Conservation (phyloP, 2,113 vertebrate species). For the Xiphophorus hellerii region DNA sequence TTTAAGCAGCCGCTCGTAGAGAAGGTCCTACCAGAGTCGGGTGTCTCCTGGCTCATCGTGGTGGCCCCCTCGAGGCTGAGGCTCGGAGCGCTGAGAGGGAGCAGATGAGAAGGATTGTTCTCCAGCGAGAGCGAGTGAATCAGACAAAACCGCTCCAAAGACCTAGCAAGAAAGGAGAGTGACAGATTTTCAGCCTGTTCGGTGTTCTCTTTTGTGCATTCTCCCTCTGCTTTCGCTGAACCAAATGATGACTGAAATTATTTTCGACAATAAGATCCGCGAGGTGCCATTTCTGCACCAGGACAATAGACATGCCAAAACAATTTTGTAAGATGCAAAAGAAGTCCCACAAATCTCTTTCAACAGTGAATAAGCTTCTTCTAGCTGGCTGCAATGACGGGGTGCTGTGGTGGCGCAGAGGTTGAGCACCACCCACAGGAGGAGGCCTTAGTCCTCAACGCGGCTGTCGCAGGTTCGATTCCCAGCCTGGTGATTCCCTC, state of each 20-base stretch:
- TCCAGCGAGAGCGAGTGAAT: conserved; percentile 18
- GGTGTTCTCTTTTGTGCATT: neutral
- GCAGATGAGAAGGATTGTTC: conserved; percentile 44
- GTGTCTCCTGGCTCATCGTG: conserved; percentile 78
- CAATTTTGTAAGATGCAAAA: neutral
- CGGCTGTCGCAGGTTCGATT: too few species aligned
- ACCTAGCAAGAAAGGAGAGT: conserved; percentile 4
- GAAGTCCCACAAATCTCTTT: neutral
- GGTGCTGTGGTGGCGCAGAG: too few species aligned
- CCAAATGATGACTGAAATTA: neutral
- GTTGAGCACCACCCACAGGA: too few species aligned
- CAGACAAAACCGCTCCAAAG: conserved; percentile 20
- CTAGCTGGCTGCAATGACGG: too few species aligned
- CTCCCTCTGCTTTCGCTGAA: neutral
- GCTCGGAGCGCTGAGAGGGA: conserved; percentile 65
- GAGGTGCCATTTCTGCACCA: neutral
- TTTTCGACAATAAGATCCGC: neutral
- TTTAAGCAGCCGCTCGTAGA: conserved; percentile 27
- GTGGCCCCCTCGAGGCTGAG: conserved; percentile 65
- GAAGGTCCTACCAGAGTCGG: conserved; percentile 78
- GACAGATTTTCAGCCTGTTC: neutral
- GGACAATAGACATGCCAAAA: neutral
- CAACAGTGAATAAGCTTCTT: too few species aligned
- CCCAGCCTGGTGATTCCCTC: too few species aligned
- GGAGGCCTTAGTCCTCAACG: too few species aligned